These are phyloP conservation scores for Thunnus maccoyii DNA, from an alignment of 2,113 vertebrate species.

Conservation along the genomic window DNA sequence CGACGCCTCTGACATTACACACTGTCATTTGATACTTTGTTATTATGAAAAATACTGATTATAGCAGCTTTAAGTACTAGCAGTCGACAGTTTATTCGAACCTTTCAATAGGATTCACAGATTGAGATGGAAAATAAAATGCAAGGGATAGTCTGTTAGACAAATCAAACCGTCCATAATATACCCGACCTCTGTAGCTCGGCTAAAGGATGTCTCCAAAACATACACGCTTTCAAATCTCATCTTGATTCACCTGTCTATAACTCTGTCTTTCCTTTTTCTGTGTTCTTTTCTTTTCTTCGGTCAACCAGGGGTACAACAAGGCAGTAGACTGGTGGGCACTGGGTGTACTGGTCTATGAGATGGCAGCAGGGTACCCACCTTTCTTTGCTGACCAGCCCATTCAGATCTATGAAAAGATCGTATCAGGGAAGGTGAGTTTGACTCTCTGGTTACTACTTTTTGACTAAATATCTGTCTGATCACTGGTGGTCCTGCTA, in stretches of 20 bases:
- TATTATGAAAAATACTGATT: too few relatives aligned
- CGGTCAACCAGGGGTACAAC: constrained; percentile 88
- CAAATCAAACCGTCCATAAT: too few relatives aligned
- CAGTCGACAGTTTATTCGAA: too few relatives aligned
- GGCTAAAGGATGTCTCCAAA: too few relatives aligned
- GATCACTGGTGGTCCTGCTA: neutral
- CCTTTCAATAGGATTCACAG: too few relatives aligned
- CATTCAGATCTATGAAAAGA: constrained; percentile 97
- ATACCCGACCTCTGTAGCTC: too few relatives aligned
- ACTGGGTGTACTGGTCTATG: constrained; percentile 93
- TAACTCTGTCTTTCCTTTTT: neutral
- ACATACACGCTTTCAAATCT: too few relatives aligned
- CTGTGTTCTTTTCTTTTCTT: neutral
- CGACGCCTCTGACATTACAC: too few relatives aligned
- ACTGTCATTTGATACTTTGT: too few relatives aligned
- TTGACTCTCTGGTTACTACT: neutral
- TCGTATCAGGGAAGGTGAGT: constrained; percentile 93
- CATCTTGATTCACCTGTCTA: neutral
- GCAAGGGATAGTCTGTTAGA: too few relatives aligned
- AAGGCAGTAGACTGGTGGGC: constrained; percentile 98
- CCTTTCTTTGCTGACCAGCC: constrained; percentile 96
- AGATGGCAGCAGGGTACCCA: constrained; percentile 95
- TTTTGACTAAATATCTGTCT: neutral
- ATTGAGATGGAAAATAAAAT: too few relatives aligned
- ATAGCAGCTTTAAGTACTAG: too few relatives aligned